Percentiles rank a stretch among this genome's conserved stretches.
These are phyloP conservation scores for Drosophila arawakana DNA, from an alignment of 1,140 invertebrate species.

Conservation along the genomic window DNA sequence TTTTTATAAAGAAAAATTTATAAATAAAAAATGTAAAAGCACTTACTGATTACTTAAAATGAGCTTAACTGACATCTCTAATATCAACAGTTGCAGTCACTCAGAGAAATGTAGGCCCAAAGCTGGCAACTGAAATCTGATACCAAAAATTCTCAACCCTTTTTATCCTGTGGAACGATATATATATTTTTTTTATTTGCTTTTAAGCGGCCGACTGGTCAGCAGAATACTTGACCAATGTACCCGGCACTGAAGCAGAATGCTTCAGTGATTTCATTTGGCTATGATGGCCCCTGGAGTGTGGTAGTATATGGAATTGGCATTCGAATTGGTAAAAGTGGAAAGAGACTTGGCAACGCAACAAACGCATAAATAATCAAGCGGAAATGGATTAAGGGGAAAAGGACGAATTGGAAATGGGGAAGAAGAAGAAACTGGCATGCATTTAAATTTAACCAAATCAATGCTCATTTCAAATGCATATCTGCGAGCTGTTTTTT, in stretches of 20 bases:
- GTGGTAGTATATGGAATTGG: not conserved
- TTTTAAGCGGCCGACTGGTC: conserved; percentile 67
- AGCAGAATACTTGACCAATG: conserved; percentile 44
- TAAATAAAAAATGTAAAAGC: too few relatives aligned
- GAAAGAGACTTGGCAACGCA: not conserved
- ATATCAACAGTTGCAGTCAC: not conserved
- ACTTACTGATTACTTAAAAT: too few relatives aligned
- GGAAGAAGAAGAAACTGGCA: not conserved
- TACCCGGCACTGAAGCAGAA: conserved; percentile 4
- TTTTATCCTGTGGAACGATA: conserved; percentile 36
- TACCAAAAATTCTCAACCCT: too few relatives aligned
- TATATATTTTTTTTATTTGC: conserved; percentile 61
- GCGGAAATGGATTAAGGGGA: too few relatives aligned
- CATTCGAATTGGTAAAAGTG: not conserved
- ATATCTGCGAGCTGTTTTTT: conserved; percentile 15
- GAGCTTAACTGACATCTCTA: too few relatives aligned
- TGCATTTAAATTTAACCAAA: conserved; percentile 43
- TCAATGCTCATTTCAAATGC: conserved; percentile 63
- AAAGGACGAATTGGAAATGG: too few relatives aligned
- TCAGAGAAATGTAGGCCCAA: not conserved
- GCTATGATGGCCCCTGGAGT: conserved; percentile 62
- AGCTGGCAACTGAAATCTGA: too few relatives aligned
- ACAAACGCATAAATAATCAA: conserved; percentile 63
- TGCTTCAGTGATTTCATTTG: conserved; percentile 59
- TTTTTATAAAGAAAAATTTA: too few relatives aligned